Base-by-base conservation (phyloP, 92 coral and sea anemone species). In the Pocillopora meandrina region DNA sequence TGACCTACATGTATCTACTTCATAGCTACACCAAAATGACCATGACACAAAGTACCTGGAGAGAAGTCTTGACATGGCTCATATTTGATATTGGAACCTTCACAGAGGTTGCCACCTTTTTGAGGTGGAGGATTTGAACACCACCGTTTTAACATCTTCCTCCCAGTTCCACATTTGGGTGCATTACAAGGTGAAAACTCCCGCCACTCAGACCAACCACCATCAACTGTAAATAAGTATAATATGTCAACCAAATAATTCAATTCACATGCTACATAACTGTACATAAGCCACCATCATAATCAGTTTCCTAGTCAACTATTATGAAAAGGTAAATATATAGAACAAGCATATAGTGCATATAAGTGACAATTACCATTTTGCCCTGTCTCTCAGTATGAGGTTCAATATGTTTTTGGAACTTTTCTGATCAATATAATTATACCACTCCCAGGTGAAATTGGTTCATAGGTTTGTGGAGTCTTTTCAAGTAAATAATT, bases 111-210 rank as follows among this genome's bases (percentile, higher is more conserved):
- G 0, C 88, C 88, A n/a, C 83, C 83, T 66, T 84, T 76, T 59
- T 84, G 34, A 56, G 88, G 83, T 34, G 65, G 26, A 16, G 88
- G 88, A 67, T 84, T 84, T 34, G 76, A 12, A 84, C 88, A 84
- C 15, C 0, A 0, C 11, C 88, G 88, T 58, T 34, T 63, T 34
- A 66, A 56, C 76, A 58, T 61, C 81, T 60, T 66, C 23, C 76
- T 84, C 12, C 88, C 88, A 84, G 60, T 76, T 12, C 88, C 88
- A 76, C 88, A 84, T n/a, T 76, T 77, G 5, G 35, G 3, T 8
- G 82, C 82, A 20, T 34, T 16, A 70, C 88, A 84, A 1, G 72
- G 63, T 57, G 56, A 7, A 75, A 77, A 76, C 52, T 84, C 83
- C 1, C 2, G 2, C 88, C 88, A 84, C 6, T 56, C 71, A 0